Conservation (phyloP, 2,888 invertebrate genomes). For the Cacoxenus indagator region DNA sequence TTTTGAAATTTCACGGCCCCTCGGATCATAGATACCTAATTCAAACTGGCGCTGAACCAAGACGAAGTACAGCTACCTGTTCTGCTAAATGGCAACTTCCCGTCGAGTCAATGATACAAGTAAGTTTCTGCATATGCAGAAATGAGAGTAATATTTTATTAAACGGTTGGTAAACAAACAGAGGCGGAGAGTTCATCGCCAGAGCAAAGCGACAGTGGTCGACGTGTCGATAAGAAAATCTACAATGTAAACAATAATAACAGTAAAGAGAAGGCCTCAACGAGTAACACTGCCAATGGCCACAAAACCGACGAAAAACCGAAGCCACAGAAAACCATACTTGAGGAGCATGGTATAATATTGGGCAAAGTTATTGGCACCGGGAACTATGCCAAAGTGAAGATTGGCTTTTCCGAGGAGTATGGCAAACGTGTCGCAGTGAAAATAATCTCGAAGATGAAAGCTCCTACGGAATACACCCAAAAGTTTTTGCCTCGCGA, state of each 20-base stretch:
- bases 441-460: slow-evolving; percentile 87
- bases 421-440: slow-evolving; percentile 83
- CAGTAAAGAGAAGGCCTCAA: background rate
- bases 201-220: slow-evolving; percentile 49
- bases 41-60: background rate
- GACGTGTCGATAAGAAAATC: slow-evolving; percentile 51
- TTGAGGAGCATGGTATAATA: slow-evolving; percentile 83
- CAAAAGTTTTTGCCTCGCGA: slow-evolving; percentile 86
- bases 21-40: background rate
- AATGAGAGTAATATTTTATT: background rate
- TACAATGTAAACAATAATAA: slow-evolving; percentile 42
- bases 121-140: too few species aligned
- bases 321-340: slow-evolving; percentile 73
- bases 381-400: slow-evolving; percentile 88
- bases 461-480: slow-evolving; percentile 84
- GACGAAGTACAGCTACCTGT: background rate
- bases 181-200: slow-evolving; percentile 42
- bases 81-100: slow-evolving; percentile 1
- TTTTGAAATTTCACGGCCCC: background rate
- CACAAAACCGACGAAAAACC: slow-evolving; percentile 34
- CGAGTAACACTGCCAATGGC: background rate
- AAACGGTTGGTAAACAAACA: background rate
- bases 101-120: background rate
- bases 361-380: slow-evolving; percentile 83
- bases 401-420: slow-evolving; percentile 81